Conservation (phyloP, 2,888 invertebrate genomes). For the Melanargia galathea region DNA sequence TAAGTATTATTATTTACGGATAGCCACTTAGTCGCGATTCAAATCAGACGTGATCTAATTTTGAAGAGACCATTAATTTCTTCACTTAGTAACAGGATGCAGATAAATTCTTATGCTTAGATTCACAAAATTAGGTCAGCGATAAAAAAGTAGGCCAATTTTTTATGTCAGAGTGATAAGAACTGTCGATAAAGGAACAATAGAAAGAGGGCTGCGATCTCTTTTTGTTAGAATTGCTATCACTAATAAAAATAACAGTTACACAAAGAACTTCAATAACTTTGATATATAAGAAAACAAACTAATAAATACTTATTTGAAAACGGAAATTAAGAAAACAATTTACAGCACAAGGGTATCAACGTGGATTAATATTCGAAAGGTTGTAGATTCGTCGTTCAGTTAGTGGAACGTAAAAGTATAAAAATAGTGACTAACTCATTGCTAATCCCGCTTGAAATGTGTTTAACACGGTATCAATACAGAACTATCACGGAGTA, state of each 20-base stretch:
- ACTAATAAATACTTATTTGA: conserved; percentile 9
- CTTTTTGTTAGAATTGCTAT: neutral
- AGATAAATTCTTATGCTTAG: neutral
- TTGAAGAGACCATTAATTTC: no score
- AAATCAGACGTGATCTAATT: no score
- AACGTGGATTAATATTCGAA: no score
- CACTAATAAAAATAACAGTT: conserved; percentile 14
- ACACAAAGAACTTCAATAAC: conserved; percentile 5
- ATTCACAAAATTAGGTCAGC: neutral
- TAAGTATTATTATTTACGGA: no score
- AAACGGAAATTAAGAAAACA: neutral
- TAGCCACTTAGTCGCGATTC: no score
- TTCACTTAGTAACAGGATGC: no score
- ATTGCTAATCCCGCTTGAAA: no score
- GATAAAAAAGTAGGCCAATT: neutral
- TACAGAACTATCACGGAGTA: no score
- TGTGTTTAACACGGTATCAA: no score
- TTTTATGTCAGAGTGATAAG: neutral
- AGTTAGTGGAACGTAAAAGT: no score
- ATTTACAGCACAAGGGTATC: neutral
- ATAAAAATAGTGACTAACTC: no score
- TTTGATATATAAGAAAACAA: conserved; percentile 15
- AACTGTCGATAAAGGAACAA: conserved; percentile 6
- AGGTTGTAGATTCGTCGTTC: no score
- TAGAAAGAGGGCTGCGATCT: neutral